Evolutionary conservation across 92 coral and sea anemone species (phyloP).

Genomic region (Montipora capitata): DNA sequence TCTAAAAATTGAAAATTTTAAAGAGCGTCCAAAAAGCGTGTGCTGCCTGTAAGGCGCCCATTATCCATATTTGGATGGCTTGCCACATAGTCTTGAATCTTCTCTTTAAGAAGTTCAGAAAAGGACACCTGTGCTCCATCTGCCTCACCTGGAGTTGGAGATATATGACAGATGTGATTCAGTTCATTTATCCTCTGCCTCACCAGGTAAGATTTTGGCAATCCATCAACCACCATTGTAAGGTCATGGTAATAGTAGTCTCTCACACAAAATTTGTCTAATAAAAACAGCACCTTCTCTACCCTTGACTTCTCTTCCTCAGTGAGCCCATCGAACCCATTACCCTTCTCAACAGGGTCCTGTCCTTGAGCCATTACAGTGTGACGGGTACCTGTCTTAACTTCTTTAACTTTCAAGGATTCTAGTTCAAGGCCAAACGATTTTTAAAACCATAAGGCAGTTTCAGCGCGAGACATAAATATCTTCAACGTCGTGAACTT

Average conservation of each 20-base stretch:
- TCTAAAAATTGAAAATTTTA: no score
- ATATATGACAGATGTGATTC: constrained; percentile 76
- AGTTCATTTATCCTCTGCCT: constrained; percentile 76
- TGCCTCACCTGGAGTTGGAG: constrained; percentile 69
- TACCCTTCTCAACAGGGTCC: neutral
- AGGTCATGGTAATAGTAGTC: constrained; percentile 43
- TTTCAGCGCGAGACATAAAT: constrained; percentile 40
- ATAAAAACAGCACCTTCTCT: constrained; percentile 25
- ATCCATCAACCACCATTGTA: constrained; percentile 33
- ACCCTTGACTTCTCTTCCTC: constrained; percentile 38
- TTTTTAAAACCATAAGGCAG: constrained; percentile 53
- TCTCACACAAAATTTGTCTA: constrained; percentile 28
- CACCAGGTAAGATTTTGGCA: constrained; percentile 62
- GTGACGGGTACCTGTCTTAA: constrained; percentile 42
- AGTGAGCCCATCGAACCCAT: neutral
- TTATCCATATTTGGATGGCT: constrained; percentile 48
- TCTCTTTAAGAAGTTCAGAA: neutral
- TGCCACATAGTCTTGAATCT: neutral
- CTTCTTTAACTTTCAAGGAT: constrained; percentile 33
- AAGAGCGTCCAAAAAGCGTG: no score
- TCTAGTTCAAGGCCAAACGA: constrained; percentile 63
- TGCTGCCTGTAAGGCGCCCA: no score
- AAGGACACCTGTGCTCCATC: constrained; percentile 70
- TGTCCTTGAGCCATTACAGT: neutral
- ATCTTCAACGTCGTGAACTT: constrained; percentile 40